Evolutionary conservation across 2,113 vertebrate genomes (phyloP), one percentile per base, ranked within the genome.

Genomic region (Osmerus eperlanus): DNA sequence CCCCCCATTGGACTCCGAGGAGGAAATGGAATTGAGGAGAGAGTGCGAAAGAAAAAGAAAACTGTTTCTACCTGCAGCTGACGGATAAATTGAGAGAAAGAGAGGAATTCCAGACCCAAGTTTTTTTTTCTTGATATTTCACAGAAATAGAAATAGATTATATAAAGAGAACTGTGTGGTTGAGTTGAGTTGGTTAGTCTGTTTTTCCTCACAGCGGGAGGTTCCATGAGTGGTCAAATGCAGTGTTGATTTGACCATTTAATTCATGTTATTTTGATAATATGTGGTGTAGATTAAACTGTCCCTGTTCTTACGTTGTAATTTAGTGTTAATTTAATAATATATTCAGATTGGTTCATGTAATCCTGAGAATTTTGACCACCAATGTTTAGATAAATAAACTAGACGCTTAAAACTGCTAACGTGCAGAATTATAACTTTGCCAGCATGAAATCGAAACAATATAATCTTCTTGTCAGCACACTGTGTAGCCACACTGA

Each of bases 11-110:
- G 29, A 29, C 67, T 77, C 70, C 63, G 58, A 65, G 52, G 68
- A 76, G 70, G 79, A 80, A 85, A 87, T 69, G 29, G 54, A 75
- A 75, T 79, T 84, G 71, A 80, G 64, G 64, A 63, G 67, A 82
- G 76, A 83, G 65, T 80, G 62, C 74, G 75, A 66, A 77, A 83
- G 80, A 78, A 81, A 83, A 83, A 84, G 69, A 72, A 83, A 88
- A 86, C 79, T 12, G 56, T 84, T 77, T 59, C 60, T 21, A 25
- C 16, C 61, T 54, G 72, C 58, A 13, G 69, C 68, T 81, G 85
- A 86, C 62, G 77, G 82, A 81, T 66, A 79, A 14, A 16, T 25
- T 68, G 71, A 51, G 21, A 29, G 75, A 71, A 21, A 28, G 79
- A 76, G 72, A 66, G 68, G 71, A 80, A 81, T 60, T 83, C 62